Evolutionary conservation across 2,113 vertebrate species (phyloP).

Genomic region (Oryzias curvinotus): DNA sequence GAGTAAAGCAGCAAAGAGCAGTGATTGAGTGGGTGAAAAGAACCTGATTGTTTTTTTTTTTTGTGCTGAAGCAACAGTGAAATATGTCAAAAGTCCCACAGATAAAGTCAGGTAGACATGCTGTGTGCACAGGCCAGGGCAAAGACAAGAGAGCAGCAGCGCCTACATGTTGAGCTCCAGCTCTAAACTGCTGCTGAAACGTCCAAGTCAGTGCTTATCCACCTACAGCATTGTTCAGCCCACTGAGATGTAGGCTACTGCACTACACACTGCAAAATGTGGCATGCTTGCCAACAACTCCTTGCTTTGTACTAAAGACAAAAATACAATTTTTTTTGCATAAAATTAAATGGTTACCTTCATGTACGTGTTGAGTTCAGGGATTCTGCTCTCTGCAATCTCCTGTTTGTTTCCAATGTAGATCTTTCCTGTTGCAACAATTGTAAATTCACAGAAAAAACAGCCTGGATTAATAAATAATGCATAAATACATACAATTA

Average conservation of each 20-base stretch:
- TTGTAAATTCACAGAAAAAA: background rate
- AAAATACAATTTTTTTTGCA: background rate
- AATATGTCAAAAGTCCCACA: conserved; percentile 68
- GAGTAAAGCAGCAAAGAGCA: conserved; percentile 57
- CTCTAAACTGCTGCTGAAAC: conserved; percentile 58
- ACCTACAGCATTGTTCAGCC: conserved; percentile 59
- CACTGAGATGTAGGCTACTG: conserved; percentile 50
- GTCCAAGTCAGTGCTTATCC: conserved; percentile 58
- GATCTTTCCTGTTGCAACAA: conserved; percentile 82
- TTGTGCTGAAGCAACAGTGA: conserved; percentile 47
- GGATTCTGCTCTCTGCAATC: conserved; percentile 90
- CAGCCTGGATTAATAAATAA: background rate
- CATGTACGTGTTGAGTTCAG: conserved; percentile 90
- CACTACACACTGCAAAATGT: conserved; percentile 28
- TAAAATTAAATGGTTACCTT: conserved; percentile 79
- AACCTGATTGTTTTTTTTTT: conserved; percentile 62
- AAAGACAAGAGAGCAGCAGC: conserved; percentile 59
- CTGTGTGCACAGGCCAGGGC: conserved; percentile 67
- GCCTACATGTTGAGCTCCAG: conserved; percentile 55
- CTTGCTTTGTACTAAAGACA: conserved; percentile 12
- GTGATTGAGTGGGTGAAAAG: conserved; percentile 60
- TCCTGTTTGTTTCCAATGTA: conserved; percentile 89
- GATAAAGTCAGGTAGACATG: conserved; percentile 59
- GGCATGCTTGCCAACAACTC: conserved; percentile 30
- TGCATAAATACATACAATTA: too few relatives aligned